A percentile compares a stretch with the other conserved stretches of the same genome.
Conservation (phyloP, 2,113 vertebrate genomes). For the Henicopernis longicauda region DNA sequence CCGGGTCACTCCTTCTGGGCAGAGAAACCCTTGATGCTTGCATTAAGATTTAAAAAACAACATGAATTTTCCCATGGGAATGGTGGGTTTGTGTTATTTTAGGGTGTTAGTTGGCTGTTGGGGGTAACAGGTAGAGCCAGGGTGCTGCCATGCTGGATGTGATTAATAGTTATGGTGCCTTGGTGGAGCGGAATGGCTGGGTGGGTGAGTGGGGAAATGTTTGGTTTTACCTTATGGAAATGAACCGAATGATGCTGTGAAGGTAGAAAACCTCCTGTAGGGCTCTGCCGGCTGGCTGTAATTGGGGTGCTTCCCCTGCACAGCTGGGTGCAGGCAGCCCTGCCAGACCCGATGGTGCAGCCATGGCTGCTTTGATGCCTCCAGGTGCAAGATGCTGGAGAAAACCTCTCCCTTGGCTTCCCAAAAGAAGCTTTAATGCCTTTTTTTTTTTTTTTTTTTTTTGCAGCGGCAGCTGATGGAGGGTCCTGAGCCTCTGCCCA, state of each 20-base stretch:
- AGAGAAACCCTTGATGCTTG: not conserved
- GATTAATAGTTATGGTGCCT: not conserved
- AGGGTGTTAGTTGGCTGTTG: not conserved
- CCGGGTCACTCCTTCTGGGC: not conserved
- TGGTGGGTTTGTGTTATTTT: not conserved
- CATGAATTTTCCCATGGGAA: not conserved
- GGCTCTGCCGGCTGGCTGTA: not conserved
- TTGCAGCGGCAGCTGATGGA: not conserved
- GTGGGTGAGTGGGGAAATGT: too few relatives aligned
- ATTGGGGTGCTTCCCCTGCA: not conserved
- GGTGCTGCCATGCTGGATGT: not conserved
- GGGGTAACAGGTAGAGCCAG: not conserved
- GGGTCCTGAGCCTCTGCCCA: not conserved
- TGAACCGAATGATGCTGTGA: not conserved
- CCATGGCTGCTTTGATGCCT: not conserved
- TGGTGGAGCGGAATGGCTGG: too few relatives aligned
- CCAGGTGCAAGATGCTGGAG: not conserved
- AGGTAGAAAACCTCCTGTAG: not conserved
- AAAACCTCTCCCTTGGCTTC: not conserved
- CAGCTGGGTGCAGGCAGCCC: not conserved
- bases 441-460: not conserved
- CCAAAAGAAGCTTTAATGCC: not conserved
- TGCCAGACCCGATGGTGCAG: not conserved
- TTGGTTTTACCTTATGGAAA: not conserved
- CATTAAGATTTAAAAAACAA: not conserved